These are phyloP conservation scores for Stictocephala bisonia DNA, from an alignment of 2,888 invertebrate species.

Conservation along the genomic window DNA sequence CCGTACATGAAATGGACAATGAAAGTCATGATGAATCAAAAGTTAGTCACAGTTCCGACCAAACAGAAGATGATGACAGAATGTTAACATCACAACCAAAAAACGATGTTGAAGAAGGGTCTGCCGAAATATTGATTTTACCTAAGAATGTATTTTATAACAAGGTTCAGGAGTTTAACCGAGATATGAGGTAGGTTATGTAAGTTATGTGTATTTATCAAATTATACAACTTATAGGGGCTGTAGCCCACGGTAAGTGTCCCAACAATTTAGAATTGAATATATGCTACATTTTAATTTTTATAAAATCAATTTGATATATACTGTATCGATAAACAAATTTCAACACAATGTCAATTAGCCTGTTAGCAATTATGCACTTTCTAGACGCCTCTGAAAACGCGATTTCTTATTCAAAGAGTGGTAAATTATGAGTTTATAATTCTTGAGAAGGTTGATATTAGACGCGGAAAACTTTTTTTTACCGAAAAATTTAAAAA, in stretches of 20 bases:
- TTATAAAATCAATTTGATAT: no score
- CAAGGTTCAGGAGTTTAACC: constrained; percentile 98
- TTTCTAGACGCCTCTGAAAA: no score
- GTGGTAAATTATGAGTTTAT: no score
- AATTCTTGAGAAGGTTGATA: no score
- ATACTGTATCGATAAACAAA: not conserved
- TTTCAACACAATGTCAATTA: not conserved
- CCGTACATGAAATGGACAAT: not conserved
- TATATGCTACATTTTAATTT: not conserved
- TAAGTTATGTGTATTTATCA: constrained; percentile 7
- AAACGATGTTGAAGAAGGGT: constrained; percentile 75
- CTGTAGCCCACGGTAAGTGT: not conserved
- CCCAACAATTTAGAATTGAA: not conserved
- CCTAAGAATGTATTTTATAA: constrained; percentile 94
- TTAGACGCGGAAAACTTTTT: no score
- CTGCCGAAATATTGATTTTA: constrained; percentile 77
- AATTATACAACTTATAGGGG: not conserved
- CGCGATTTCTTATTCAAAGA: no score
- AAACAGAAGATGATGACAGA: not conserved
- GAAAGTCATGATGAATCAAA: constrained; percentile 33
- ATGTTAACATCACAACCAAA: not conserved
- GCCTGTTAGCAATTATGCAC: no score
- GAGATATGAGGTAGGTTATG: constrained; percentile 79
- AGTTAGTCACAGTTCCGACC: constrained; percentile 9
- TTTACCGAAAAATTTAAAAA: no score